Evolutionary conservation across 2,113 vertebrate species (phyloP).

Genomic region (Narcine bancroftii): DNA sequence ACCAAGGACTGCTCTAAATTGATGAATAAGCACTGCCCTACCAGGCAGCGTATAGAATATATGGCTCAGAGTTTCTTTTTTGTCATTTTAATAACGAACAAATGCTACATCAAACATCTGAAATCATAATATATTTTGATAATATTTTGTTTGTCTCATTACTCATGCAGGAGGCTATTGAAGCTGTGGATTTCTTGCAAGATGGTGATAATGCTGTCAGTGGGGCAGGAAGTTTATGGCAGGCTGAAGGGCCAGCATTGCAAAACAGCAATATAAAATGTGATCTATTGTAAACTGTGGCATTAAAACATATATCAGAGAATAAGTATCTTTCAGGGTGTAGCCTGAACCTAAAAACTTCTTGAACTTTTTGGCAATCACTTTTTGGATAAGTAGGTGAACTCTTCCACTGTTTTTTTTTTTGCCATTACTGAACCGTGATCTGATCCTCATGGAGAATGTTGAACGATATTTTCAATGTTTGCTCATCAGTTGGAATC

Average conservation of each 20-base stretch:
- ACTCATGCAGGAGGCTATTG: not conserved
- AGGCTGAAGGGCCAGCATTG: too few relatives aligned
- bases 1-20: not conserved
- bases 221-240: not conserved
- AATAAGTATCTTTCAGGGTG: not conserved
- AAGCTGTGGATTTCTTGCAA: slow-evolving; percentile 13
- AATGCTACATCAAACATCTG: not conserved
- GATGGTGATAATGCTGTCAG: slow-evolving; percentile 14
- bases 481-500: not conserved
- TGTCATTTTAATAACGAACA: not conserved
- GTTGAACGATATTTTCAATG: not conserved
- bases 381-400: not conserved
- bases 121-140: not conserved
- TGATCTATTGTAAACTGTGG: not conserved
- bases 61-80: not conserved
- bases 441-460: not conserved
- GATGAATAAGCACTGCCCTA: not conserved
- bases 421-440: too few relatives aligned
- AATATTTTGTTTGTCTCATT: not conserved
- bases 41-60: not conserved
- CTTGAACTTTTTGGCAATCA: not conserved
- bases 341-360: too few relatives aligned
- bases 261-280: not conserved
- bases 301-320: not conserved
- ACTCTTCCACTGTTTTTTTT: not conserved